Percentiles rank a stretch among this genome's conserved stretches.
These are phyloP conservation scores for Ormyrus labotus DNA, from an alignment of 2,888 invertebrate species.

Conservation along the genomic window DNA sequence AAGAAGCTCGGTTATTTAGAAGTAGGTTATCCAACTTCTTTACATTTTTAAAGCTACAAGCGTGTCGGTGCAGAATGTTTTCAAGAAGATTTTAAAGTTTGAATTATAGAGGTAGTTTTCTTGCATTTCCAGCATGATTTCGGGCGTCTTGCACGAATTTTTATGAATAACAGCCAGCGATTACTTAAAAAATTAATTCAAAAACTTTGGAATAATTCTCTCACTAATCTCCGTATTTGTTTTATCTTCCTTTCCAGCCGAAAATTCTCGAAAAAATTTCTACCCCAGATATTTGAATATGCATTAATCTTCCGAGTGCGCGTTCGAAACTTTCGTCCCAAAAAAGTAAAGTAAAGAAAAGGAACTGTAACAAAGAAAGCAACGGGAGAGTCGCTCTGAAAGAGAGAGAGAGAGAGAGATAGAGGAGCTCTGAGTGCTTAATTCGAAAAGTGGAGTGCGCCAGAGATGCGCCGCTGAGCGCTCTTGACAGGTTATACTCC, in stretches of 20 bases:
- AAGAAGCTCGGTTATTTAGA: too few relatives aligned
- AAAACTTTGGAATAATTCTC: too few relatives aligned
- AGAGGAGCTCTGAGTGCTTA: conserved; percentile 36
- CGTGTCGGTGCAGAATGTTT: too few relatives aligned
- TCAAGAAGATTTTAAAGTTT: too few relatives aligned
- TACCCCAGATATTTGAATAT: conserved; percentile 27
- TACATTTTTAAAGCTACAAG: too few relatives aligned
- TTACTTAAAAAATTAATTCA: too few relatives aligned
- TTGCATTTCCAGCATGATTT: background rate
- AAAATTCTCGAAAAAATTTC: background rate
- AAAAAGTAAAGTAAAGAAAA: conserved; percentile 8
- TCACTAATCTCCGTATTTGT: background rate
- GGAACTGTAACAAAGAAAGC: background rate
- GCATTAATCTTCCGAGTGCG: conserved; percentile 13
- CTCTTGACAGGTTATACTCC: conserved; percentile 37
- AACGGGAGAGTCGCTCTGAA: background rate
- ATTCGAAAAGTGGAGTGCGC: conserved; percentile 41
- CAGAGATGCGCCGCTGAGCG: conserved; percentile 24
- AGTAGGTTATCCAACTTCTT: too few relatives aligned
- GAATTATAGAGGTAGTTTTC: too few relatives aligned
- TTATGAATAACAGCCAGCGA: too few relatives aligned
- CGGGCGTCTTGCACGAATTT: too few relatives aligned
- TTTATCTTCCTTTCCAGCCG: background rate
- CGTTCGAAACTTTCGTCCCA: background rate
- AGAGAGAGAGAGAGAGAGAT: background rate